Base-by-base conservation (phyloP, 2,113 vertebrate species). In the Strix uralensis region DNA sequence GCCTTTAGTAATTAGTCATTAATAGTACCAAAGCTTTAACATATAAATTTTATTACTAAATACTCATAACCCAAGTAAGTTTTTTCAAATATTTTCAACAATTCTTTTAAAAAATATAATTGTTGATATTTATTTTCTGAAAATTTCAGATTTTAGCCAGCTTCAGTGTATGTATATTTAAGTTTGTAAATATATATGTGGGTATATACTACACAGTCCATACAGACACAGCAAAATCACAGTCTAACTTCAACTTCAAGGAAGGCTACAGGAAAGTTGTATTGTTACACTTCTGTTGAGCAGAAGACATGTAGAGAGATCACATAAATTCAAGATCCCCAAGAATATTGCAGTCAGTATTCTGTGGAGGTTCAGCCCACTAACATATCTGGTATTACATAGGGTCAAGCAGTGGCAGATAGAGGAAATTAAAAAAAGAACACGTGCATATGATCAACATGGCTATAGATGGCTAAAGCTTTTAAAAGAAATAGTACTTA, bases 201-300 rank as follows among this genome's bases (percentile, higher is more conserved):
- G 5, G 5, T 30, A 23, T 34, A 46, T 36, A 42, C 7, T 13
- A 51, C 32, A 19, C 3, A 34, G 19, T 38, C 26, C 25, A 11
- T 22, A 75, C 13, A 67, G n/a, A 25, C 14, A 38, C 5, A 14
- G 18, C 11, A 93, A 73, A 91, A 78, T 22, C 25, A 61, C 7
- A 38, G 7, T 47, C 25, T 75, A 17, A n/a, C 9, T 65, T 71
- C 7, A 32, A 3, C 13, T 65, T 80, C 30, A n/a, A 81, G 19
- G 26, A 57, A 0, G 0, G 3, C 2, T 40, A 3, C 42, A 67
- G 8, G 30, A 32, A 85, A 78, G 15, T 32, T 58, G 7, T 29
- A 15, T 10, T 63, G 7, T 17, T 82, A 17, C 8, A 34, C 52
- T 81, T 74, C 40, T 54, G 14, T 14, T 47, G 10, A 65, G 34